Evolutionary conservation across 2,797 vertebrate genomes (phyloP).

Genomic region (Betta splendens): DNA sequence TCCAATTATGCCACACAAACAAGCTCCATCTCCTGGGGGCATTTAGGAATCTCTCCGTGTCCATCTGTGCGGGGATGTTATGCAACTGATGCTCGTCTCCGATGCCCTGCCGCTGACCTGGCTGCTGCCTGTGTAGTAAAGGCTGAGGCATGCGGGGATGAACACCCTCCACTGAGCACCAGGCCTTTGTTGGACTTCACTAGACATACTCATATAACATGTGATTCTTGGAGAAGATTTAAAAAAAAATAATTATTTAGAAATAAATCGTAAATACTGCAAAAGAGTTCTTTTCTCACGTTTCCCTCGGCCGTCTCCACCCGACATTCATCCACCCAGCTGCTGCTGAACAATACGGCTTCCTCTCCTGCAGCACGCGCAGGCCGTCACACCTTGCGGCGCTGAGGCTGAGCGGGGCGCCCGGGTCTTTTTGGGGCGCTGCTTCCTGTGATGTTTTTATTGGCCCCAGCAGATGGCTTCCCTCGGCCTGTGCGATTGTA

Average conservation of each 20-base stretch:
- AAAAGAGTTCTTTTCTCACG: constrained; percentile 6
- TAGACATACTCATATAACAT: constrained; percentile 2
- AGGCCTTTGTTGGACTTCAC: constrained; percentile 17
- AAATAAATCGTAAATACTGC: background rate
- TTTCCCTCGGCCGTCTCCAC: constrained; percentile 2
- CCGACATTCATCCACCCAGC: constrained; percentile 18
- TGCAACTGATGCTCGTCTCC: constrained; percentile 61
- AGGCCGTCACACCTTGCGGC: constrained; percentile 55
- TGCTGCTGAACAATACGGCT: constrained; percentile 44
- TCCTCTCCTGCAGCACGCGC: constrained; percentile 38
- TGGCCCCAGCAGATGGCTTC: constrained; percentile 80
- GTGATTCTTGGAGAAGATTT: background rate
- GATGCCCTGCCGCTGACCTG: constrained; percentile 68
- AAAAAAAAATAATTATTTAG: background rate
- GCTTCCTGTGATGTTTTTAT: constrained; percentile 78
- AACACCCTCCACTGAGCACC: constrained; percentile 23
- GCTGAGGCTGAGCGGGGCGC: constrained; percentile 46
- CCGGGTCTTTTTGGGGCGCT: constrained; percentile 55
- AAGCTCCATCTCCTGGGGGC: constrained; percentile 10
- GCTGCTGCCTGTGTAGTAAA: constrained; percentile 28
- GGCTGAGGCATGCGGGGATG: constrained; percentile 26
- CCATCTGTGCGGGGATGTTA: constrained; percentile 66
- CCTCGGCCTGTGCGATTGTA: constrained; percentile 68
- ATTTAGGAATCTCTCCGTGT: constrained; percentile 46
- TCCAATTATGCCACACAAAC: constrained; percentile 15